Conservation (phyloP, 2,888 invertebrate genomes). For the Campoplex capitator region DNA sequence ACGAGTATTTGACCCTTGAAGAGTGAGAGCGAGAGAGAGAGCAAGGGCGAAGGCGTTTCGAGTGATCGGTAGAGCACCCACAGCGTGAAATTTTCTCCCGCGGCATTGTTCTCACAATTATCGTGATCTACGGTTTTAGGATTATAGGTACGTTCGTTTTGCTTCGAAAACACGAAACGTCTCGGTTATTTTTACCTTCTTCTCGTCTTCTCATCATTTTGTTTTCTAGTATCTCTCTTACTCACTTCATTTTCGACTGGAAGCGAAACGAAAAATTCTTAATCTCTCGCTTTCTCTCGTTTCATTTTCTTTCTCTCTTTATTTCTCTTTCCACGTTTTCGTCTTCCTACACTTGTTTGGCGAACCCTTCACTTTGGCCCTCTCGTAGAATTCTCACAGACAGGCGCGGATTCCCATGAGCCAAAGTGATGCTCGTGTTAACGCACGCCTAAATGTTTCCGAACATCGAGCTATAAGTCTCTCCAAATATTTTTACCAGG, state of each 20-base stretch:
- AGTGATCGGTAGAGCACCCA: constrained; percentile 65
- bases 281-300: constrained; percentile 40
- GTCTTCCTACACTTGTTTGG: constrained; percentile 48
- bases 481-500: constrained; percentile 19
- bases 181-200: constrained; percentile 56
- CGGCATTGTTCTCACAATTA: constrained; percentile 84
- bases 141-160: constrained; percentile 55
- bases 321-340: constrained; percentile 13
- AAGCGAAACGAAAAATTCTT: constrained; percentile 68
- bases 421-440: constrained; percentile 37
- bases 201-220: neutral
- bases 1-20: constrained; percentile 35
- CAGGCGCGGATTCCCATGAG: constrained; percentile 40
- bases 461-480: constrained; percentile 33
- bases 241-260: constrained; percentile 44
- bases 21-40: constrained; percentile 16
- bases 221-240: constrained; percentile 31
- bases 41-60: constrained; percentile 8
- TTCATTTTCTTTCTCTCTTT: constrained; percentile 20
- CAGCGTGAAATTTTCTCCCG: constrained; percentile 81
- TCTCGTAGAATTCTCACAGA: constrained; percentile 37
- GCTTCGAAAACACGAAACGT: constrained; percentile 58
- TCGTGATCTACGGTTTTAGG: constrained; percentile 82
- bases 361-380: constrained; percentile 65
- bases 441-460: constrained; percentile 40